phyloP scores from a whole-genome alignment of 2,888 invertebrate genomes.

The Melipona beecheii region DNA sequence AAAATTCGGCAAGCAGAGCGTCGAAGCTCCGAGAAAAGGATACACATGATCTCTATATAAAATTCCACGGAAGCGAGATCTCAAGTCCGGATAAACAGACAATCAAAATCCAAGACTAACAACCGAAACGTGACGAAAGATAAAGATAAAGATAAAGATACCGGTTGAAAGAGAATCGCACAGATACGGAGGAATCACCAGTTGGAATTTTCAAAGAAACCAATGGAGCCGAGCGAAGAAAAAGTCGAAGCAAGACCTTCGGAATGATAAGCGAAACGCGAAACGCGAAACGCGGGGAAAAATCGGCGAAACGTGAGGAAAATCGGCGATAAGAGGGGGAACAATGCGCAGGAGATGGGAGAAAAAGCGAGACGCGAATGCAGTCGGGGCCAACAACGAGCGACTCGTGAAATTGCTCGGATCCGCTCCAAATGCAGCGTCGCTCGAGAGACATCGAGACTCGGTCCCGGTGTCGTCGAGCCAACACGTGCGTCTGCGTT shows the following conservation, averaged over 20 bases:
- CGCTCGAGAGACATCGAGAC: constrained; percentile 25
- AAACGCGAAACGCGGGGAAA: not conserved
- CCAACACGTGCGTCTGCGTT: constrained; percentile 35
- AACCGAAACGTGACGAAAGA: too few relatives aligned
- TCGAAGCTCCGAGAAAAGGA: too few relatives aligned
- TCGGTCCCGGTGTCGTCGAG: constrained; percentile 31
- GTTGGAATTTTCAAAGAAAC: not conserved
- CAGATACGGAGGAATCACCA: too few relatives aligned
- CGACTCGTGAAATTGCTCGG: constrained; percentile 65
- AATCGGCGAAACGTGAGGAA: constrained; percentile 1
- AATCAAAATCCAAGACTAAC: too few relatives aligned
- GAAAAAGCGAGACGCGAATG: not conserved
- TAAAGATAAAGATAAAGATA: too few relatives aligned
- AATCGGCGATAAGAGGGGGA: not conserved
- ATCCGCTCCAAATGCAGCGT: constrained; percentile 63
- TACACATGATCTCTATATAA: too few relatives aligned
- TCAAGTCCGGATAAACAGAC: too few relatives aligned
- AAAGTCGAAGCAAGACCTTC: not conserved
- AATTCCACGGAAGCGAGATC: too few relatives aligned
- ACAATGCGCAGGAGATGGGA: not conserved
- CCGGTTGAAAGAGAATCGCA: too few relatives aligned
- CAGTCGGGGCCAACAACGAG: constrained; percentile 31
- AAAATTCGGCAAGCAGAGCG: too few relatives aligned
- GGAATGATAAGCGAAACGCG: not conserved
- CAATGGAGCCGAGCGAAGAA: too few relatives aligned